Evolutionary conservation across 1,140 invertebrate genomes (phyloP).

Genomic region (Caerostris darwini): DNA sequence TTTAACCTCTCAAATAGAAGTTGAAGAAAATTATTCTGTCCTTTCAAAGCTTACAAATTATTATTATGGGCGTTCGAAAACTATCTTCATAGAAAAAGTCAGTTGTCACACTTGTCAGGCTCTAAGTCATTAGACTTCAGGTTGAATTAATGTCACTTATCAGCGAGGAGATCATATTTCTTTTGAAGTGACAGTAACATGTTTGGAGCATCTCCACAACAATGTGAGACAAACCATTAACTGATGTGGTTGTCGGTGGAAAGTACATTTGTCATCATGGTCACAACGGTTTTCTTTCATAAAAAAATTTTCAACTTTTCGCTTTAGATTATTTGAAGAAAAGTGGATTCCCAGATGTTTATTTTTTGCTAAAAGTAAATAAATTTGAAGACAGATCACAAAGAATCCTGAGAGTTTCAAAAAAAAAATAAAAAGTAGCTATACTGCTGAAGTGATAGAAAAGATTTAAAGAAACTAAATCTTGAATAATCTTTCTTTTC

Average conservation of each 20-base stretch:
- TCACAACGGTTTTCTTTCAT: slow-evolving; percentile 10
- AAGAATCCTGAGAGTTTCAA: too few species aligned
- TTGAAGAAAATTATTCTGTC: too few species aligned
- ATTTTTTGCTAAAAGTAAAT: too few species aligned
- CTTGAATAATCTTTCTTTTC: too few species aligned
- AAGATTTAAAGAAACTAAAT: too few species aligned
- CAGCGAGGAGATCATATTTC: slow-evolving; percentile 21
- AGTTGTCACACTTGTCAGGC: not conserved
- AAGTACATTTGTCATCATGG: slow-evolving; percentile 27
- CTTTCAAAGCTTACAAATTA: too few species aligned
- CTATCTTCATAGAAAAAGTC: not conserved
- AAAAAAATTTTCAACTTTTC: not conserved
- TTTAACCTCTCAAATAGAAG: too few species aligned
- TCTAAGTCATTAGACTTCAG: slow-evolving; percentile 12
- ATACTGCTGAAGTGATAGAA: too few species aligned
- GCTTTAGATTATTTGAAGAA: not conserved
- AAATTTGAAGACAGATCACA: too few species aligned
- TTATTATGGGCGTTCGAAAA: too few species aligned
- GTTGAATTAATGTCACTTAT: slow-evolving; percentile 26
- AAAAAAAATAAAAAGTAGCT: too few species aligned
- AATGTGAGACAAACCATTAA: slow-evolving; percentile 17
- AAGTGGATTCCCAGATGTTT: not conserved
- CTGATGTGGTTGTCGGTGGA: not conserved
- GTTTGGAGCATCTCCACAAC: slow-evolving; percentile 40
- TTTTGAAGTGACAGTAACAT: slow-evolving; percentile 37